Evolutionary conservation across 2,797 vertebrate genomes (phyloP).

Genomic region (Phrynocephalus vlangalii): DNA sequence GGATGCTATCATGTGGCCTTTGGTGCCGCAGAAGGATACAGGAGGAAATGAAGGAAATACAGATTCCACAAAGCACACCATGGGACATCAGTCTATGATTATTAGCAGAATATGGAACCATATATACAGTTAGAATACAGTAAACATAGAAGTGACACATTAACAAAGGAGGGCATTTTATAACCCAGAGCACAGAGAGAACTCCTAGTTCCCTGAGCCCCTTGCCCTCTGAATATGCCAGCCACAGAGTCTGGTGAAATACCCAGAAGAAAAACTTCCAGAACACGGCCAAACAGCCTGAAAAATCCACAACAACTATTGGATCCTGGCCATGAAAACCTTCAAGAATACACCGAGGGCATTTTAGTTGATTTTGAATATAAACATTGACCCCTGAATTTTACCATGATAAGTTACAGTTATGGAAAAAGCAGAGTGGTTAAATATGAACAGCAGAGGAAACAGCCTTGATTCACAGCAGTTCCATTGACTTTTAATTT

Average conservation of each 20-base stretch:
- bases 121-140: conserved; percentile 18
- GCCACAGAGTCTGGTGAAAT: too few species aligned
- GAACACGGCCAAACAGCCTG: too few species aligned
- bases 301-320: too few species aligned
- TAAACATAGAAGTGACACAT: not conserved
- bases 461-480: conserved; percentile 3
- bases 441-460: conserved; percentile 32
- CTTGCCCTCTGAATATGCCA: too few species aligned
- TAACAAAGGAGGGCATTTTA: conserved; percentile 16
- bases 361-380: not conserved
- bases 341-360: not conserved
- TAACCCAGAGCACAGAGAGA: too few species aligned
- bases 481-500: not conserved
- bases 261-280: too few species aligned
- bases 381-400: conserved; percentile 7
- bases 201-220: too few species aligned
- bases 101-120: not conserved
- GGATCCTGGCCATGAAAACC: too few species aligned
- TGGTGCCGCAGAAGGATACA: too few species aligned
- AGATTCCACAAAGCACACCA: too few species aligned
- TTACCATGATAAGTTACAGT: not conserved
- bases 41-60: too few species aligned
- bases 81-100: not conserved
- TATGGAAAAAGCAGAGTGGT: conserved; percentile 18
- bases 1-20: too few species aligned